Evolutionary conservation across 1,140 invertebrate genomes (phyloP).

Genomic region (Odontomachus brunneus): DNA sequence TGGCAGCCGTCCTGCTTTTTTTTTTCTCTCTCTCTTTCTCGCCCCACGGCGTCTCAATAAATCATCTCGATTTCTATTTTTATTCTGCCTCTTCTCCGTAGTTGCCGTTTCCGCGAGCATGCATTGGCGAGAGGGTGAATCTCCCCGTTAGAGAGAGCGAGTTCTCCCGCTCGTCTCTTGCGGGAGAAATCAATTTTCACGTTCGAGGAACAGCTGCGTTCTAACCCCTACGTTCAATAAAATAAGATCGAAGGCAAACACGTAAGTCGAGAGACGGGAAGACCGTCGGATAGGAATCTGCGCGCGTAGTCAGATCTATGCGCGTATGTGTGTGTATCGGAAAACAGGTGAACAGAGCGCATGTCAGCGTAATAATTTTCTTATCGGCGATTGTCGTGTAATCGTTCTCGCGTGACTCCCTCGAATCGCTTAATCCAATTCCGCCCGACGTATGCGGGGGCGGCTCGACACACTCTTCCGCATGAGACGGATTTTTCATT

Average conservation of each 20-base stretch:
- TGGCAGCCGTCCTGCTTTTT: no score
- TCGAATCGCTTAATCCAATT: slow-evolving; percentile 48
- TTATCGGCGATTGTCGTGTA: slow-evolving; percentile 57
- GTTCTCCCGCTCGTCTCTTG: neutral
- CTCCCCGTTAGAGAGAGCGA: neutral
- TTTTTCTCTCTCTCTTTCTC: no score
- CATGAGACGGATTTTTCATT: no score
- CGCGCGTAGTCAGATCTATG: no score
- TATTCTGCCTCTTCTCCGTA: neutral
- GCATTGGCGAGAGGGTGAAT: neutral
- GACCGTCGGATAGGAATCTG: no score
- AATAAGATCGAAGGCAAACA: slow-evolving; percentile 29
- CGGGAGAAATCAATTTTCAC: slow-evolving; percentile 23
- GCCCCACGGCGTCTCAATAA: neutral
- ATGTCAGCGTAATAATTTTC: slow-evolving; percentile 46
- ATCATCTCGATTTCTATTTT: neutral
- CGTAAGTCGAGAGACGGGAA: neutral
- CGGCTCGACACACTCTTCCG: no score
- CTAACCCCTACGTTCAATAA: slow-evolving; percentile 23
- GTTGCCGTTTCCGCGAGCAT: neutral
- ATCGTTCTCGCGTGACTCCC: slow-evolving; percentile 51
- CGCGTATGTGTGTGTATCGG: slow-evolving; percentile 37
- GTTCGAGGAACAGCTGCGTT: neutral
- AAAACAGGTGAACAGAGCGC: slow-evolving; percentile 40
- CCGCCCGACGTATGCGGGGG: neutral